Evolutionary conservation across 2,888 invertebrate species (phyloP).

Genomic region (Incurvaria masculella): DNA sequence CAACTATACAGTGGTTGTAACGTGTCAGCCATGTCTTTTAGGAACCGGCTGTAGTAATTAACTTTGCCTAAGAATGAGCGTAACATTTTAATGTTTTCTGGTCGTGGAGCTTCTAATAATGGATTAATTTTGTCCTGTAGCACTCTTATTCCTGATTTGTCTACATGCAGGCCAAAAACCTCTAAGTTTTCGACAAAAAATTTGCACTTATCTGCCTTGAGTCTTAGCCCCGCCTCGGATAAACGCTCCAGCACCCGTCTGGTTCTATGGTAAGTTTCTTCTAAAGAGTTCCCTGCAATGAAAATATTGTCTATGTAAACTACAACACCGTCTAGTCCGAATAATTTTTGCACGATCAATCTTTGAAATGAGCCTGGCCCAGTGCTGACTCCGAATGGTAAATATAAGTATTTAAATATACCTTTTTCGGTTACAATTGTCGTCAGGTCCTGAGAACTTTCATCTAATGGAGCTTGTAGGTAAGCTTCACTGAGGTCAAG

Average conservation of each 20-base stretch:
- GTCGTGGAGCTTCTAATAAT: not conserved
- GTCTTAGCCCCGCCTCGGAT: too few relatives aligned
- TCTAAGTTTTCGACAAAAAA: not conserved
- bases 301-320: not conserved
- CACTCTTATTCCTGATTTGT: not conserved
- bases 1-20: not conserved
- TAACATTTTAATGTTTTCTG: not conserved
- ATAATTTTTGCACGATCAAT: not conserved
- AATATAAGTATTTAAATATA: not conserved
- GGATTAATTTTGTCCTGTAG: not conserved
- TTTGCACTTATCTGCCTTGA: not conserved
- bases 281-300: not conserved
- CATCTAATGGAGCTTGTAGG: slow-evolving; percentile 1
- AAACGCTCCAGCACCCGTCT: not conserved
- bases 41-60: not conserved
- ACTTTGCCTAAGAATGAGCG: slow-evolving; percentile 1
- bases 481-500: slow-evolving; percentile 12
- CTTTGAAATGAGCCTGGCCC: not conserved
- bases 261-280: not conserved
- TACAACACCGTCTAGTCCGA: not conserved
- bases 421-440: not conserved
- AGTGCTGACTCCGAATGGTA: not conserved
- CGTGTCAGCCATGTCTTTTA: not conserved
- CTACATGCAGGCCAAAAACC: not conserved
- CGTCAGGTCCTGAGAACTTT: not conserved